phyloP scores from a whole-genome alignment of 1,140 invertebrate genomes.

The Leptoteleia sp. region DNA sequence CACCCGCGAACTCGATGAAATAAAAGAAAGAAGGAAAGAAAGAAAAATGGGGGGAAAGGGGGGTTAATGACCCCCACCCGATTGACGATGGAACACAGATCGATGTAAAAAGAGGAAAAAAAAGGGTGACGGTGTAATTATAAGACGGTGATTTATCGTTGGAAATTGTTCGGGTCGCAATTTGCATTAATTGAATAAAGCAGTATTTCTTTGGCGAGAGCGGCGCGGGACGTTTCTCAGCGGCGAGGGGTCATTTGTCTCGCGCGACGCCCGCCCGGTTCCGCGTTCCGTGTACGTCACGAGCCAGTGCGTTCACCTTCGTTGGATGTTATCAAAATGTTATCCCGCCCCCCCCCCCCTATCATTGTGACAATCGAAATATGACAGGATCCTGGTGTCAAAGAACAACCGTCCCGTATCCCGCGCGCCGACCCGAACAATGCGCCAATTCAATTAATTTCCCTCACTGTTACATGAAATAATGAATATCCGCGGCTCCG shows the following conservation, averaged over 20 bases:
- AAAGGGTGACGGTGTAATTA: conserved; percentile 37
- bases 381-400: conserved; percentile 34
- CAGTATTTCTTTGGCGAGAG: conserved; percentile 50
- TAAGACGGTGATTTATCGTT: conserved; percentile 31
- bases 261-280: conserved; percentile 74
- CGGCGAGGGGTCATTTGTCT: conserved; percentile 77
- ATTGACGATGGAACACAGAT: no score
- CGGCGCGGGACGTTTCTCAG: conserved; percentile 47
- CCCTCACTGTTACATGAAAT: not conserved
- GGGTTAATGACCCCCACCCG: no score
- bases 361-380: conserved; percentile 36
- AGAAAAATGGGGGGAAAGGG: no score
- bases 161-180: conserved; percentile 37
- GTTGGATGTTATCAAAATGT: conserved; percentile 73
- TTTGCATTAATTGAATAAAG: conserved; percentile 60
- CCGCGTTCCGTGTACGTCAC: conserved; percentile 79
- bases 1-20: no score
- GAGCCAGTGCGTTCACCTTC: conserved; percentile 79
- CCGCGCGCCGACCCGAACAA: not conserved
- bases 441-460: conserved; percentile 15
- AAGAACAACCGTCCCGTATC: conserved; percentile 6
- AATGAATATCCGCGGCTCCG: not conserved
- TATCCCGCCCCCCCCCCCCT: no score
- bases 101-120: no score
- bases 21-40: no score